phyloP scores from a whole-genome alignment of 2,888 invertebrate species.

The Helobdella robusta region DNA sequence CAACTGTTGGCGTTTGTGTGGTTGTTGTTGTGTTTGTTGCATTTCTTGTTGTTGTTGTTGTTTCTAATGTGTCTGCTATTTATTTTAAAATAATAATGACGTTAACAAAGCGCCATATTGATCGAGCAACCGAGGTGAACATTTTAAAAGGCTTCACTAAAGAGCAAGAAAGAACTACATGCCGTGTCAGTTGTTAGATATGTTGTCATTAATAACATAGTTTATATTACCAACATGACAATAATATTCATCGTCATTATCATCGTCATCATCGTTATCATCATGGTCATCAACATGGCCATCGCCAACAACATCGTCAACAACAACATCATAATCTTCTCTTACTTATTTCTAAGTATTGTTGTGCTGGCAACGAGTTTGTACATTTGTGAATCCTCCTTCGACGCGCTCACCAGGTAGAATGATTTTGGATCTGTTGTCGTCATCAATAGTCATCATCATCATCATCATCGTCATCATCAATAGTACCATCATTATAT shows the following conservation, averaged over 20 bases:
- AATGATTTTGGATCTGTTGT: slow-evolving; percentile 64
- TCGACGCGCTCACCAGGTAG: slow-evolving; percentile 66
- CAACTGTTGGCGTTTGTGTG: no score
- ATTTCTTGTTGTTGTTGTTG: not conserved
- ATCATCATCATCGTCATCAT: no score
- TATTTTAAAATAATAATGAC: not conserved
- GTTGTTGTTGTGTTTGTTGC: not conserved
- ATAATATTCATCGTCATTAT: no score
- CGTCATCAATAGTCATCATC: no score
- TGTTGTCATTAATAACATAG: no score
- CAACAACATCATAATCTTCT: not conserved
- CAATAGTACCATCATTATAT: no score
- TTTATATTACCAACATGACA: no score
- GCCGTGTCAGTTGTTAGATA: no score
- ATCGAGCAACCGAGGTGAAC: no score
- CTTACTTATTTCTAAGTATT: slow-evolving; percentile 66
- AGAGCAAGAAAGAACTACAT: no score
- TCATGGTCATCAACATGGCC: not conserved
- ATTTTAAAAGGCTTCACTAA: no score
- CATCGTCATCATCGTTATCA: not conserved
- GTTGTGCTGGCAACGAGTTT: slow-evolving; percentile 70
- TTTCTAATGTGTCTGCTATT: not conserved
- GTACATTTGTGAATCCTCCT: slow-evolving; percentile 63
- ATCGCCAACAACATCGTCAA: not conserved
- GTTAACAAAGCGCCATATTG: not conserved